Evolutionary conservation across 2,797 vertebrate genomes (phyloP), one percentile per base, ranked within the genome.

Genomic region (Vultur gryphus): DNA sequence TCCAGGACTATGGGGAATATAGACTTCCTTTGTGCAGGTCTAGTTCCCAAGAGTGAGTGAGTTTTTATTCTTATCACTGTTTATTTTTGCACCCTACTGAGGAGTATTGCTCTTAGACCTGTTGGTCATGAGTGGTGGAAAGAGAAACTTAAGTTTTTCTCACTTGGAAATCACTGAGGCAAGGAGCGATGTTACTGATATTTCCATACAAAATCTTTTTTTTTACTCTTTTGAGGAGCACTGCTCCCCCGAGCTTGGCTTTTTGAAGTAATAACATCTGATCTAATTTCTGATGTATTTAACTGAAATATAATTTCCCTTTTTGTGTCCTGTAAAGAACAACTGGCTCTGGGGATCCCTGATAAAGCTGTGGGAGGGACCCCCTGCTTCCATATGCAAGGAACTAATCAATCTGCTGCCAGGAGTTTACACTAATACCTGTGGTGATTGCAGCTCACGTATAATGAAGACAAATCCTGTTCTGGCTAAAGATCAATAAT

Each of bases 401-500:
- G 82, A 80, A 78, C 41, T 86, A 97, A 97, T 97, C 95, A 96
- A 95, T 96, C 93, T 93, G 62, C 85, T 96, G 85, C 93, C 90
- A 91, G 3, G 49, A 97, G 79, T 91, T 85, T 92, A 48, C 92
- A 64, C 76, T 94, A 94, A 95, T 97, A 96, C 96, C 87, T 89
- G 87, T 76, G 80, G 79, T 76, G 95, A 93, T 94, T 96, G 90
- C 90, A 92, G 86, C 79, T 95, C 94, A 94, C 29, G 33, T 91
- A 85, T 96, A 97, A 97, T 93, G 96, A 97, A 97, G 95, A 97
- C 89, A 97, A 97, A 97, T 95, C 95, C 65, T 81, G 46, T 46
- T 94, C 91, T 95, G 89, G 81, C 90, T 79, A 82, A 95, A 87
- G 90, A 97, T 96, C 95, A 95, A 94, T 97, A 96, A 97, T 90